A percentile compares a stretch with the other conserved stretches of the same genome.
Conservation (phyloP, 2,888 invertebrate genomes). For the Homarus gammarus region DNA sequence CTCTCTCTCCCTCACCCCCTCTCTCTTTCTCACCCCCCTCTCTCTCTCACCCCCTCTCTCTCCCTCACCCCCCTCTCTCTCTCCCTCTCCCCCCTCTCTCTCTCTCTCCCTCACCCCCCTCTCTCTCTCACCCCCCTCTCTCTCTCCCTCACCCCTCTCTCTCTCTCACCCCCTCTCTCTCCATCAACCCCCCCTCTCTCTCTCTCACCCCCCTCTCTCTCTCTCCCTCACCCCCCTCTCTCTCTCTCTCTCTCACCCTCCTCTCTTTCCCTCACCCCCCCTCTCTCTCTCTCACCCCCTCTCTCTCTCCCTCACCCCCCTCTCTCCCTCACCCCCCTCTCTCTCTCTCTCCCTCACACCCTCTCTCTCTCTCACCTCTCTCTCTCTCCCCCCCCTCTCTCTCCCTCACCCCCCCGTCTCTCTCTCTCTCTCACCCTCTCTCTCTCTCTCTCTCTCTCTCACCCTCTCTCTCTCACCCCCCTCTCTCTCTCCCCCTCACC, state of each 20-base stretch:
- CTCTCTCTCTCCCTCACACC: no score
- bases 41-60: slow-evolving; percentile 9
- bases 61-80: neutral
- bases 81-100: neutral
- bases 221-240: neutral
- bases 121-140: neutral
- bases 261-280: neutral
- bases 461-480: no score
- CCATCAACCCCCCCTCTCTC: neutral
- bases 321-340: no score
- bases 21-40: slow-evolving; percentile 17
- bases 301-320: neutral
- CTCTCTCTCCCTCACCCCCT: neutral
- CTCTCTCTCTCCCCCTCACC: no score
- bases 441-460: no score
- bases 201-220: neutral
- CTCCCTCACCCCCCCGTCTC: no score
- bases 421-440: no score
- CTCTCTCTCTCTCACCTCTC: no score
- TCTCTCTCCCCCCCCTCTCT: no score
- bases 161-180: neutral
- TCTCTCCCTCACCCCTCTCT: slow-evolving; percentile 14
- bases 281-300: neutral
- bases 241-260: neutral
- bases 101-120: slow-evolving; percentile 1